Evolutionary conservation across 2,888 invertebrate species (phyloP), one percentile per base, ranked within the genome.

Genomic region (Thecophora atra): DNA sequence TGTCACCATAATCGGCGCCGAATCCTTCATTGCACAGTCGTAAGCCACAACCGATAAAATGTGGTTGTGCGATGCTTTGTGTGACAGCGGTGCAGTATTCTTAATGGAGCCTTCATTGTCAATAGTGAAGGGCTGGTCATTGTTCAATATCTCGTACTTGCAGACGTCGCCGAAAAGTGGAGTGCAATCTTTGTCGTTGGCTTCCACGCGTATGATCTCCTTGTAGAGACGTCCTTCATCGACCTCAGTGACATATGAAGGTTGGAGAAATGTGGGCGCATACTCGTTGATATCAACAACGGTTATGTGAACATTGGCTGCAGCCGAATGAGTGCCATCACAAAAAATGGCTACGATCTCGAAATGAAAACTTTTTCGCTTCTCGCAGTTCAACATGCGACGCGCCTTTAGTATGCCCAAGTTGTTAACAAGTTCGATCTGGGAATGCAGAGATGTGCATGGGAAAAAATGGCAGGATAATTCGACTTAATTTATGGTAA

Each of bases 281-380:
- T 94, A 97, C 86, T 98, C 97, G 88, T 98, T 98, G 79, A 97
- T 96, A 88, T 98, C 98, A 73, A 95, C 93, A 75, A 99, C 97
- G 24, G 95, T 94, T 81, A 99, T 96, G 88, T 96, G 95, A 69
- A 97, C 95, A 51, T 95, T 95, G 3, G 96, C 96, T 81, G 96
- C 95, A 84, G 94, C 92, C 26, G 94, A 94, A 81, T 93, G 93
- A 76, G 92, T 92, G 74, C 94, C 95, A 83, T 93, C 93, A 87
- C 98, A 98, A 77, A 96, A 95, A 75, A 96, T 92, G 52, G 97
- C 97, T 71, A 96, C 94, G 85, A 98, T 96, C 87, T 96, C 95
- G 87, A 98, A 98, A 88, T 95, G 96, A 90, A 97, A 98, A 87
- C 95, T 95, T 82, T 95, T 93, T 70, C 96, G 89, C 86, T 96